A percentile compares a stretch with the other conserved stretches of the same genome.
phyloP scores from a whole-genome alignment of 2,797 vertebrate genomes.

The Sciaenops ocellatus region DNA sequence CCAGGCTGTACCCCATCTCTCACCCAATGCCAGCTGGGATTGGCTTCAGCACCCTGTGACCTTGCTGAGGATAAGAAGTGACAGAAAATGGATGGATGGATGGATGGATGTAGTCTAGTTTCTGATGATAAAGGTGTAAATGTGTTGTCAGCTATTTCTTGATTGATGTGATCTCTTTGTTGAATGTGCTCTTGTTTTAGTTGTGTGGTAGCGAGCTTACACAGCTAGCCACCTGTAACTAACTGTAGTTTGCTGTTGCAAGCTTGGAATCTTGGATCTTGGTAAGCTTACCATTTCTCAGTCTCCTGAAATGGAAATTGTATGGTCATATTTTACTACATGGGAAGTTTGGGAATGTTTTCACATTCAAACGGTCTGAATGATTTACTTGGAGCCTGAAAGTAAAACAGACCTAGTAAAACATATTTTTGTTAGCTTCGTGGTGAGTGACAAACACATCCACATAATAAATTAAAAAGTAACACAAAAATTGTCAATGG shows the following conservation, averaged over 20 bases:
- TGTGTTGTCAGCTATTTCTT: too few species aligned
- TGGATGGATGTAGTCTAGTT: too few species aligned
- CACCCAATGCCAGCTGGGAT: conserved; percentile 25
- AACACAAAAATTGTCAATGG: too few species aligned
- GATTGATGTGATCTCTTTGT: not conserved
- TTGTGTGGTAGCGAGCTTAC: too few species aligned
- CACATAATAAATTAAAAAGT: too few species aligned
- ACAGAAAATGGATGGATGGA: not conserved
- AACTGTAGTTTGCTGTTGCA: not conserved
- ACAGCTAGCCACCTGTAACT: too few species aligned
- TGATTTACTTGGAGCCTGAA: not conserved
- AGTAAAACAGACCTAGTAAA: too few species aligned
- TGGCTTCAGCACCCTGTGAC: not conserved
- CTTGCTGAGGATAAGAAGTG: too few species aligned
- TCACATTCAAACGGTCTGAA: not conserved
- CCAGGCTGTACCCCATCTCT: conserved; percentile 12
- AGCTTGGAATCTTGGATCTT: not conserved
- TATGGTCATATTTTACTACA: not conserved
- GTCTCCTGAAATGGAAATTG: not conserved
- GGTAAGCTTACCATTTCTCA: not conserved
- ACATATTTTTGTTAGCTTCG: not conserved
- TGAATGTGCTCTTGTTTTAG: not conserved
- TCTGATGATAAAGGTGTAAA: too few species aligned
- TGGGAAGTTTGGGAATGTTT: not conserved
- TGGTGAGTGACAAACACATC: too few species aligned